Percentiles rank a stretch among this genome's conserved stretches.
phyloP scores from a whole-genome alignment of 1,140 invertebrate species.

The Micrasema longulum region DNA sequence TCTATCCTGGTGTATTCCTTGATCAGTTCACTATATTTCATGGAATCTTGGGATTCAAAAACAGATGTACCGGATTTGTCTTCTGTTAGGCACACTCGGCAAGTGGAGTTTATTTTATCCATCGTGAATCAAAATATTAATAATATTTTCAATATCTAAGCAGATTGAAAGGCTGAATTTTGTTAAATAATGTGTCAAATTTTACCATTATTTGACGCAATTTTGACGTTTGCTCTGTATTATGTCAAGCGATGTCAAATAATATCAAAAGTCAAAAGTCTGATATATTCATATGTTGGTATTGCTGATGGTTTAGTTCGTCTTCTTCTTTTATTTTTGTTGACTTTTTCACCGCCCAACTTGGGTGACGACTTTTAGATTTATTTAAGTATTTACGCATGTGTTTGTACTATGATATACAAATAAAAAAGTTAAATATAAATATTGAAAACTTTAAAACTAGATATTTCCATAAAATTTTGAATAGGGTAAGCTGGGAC shows the following conservation, averaged over 20 bases:
- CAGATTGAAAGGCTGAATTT: background rate
- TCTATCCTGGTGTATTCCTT: slow-evolving; percentile 38
- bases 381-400: too few relatives aligned
- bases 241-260: background rate
- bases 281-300: background rate
- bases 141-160: background rate
- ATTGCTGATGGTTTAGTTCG: background rate
- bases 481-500: background rate
- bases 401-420: background rate
- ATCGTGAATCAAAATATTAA: too few relatives aligned
- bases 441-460: background rate
- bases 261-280: background rate
- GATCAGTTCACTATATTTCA: slow-evolving; percentile 36
- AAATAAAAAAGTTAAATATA: background rate
- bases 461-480: background rate
- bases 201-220: background rate
- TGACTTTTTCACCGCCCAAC: background rate
- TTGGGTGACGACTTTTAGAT: background rate
- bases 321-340: background rate
- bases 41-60: slow-evolving; percentile 15
- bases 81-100: slow-evolving; percentile 34
- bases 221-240: background rate
- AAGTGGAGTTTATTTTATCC: slow-evolving; percentile 15
- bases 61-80: slow-evolving; percentile 10
- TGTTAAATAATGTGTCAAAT: background rate